Evolutionary conservation across 2,113 vertebrate species (phyloP).

Genomic region (Sarotherodon lohbergeri): DNA sequence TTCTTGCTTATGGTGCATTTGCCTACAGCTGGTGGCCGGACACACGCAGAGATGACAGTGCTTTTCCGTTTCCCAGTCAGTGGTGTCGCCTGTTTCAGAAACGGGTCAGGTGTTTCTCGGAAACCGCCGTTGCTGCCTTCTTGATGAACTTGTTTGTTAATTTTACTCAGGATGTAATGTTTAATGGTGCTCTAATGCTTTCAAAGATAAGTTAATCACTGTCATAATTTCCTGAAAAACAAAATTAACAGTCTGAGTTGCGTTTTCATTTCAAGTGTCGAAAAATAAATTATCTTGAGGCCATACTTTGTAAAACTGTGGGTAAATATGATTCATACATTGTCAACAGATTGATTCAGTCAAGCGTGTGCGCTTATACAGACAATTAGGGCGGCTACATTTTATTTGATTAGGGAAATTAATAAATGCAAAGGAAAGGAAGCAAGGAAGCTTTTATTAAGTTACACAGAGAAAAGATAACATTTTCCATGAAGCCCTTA

Average conservation of each 20-base stretch:
- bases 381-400: neutral
- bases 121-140: neutral
- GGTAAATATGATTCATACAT: neutral
- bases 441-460: neutral
- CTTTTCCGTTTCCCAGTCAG: conserved; percentile 15
- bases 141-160: conserved; percentile 42
- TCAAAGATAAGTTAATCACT: neutral
- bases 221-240: neutral
- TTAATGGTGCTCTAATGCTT: neutral
- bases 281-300: neutral
- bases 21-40: neutral
- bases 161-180: neutral
- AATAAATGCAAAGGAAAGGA: neutral
- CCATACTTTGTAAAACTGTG: neutral
- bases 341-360: neutral
- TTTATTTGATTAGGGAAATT: neutral
- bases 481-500: neutral
- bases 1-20: neutral
- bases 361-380: neutral
- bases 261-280: neutral
- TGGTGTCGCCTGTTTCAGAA: neutral
- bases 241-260: neutral
- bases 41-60: neutral
- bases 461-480: neutral
- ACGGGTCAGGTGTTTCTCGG: neutral